A percentile compares a stretch with the other conserved stretches of the same genome.
Conservation (phyloP, 2,113 vertebrate genomes). For the Scolopax mira region DNA sequence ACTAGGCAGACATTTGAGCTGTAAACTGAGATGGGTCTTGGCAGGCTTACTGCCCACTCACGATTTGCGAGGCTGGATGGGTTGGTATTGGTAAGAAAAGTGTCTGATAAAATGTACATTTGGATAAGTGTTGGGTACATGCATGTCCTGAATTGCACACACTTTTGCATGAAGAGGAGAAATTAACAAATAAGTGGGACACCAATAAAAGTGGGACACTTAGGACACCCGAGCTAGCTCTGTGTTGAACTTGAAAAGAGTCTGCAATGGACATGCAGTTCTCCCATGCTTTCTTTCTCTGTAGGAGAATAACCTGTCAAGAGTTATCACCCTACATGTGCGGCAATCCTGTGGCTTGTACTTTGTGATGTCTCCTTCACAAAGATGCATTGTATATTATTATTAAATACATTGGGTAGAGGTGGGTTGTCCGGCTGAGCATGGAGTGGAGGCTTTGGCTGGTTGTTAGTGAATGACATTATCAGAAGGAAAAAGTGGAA, state of each 20-base stretch:
- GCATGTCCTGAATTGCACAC: background rate
- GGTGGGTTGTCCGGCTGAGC: background rate
- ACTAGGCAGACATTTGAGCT: background rate
- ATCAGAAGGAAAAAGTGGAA: background rate
- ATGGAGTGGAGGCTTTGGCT: background rate
- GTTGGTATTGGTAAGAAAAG: background rate
- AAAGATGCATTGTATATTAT: background rate
- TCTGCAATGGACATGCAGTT: background rate
- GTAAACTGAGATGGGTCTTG: background rate
- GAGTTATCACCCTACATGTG: background rate
- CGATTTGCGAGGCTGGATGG: background rate
- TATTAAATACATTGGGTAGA: background rate
- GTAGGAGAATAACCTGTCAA: background rate
- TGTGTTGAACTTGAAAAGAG: fast-evolving
- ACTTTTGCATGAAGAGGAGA: background rate
- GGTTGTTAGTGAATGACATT: background rate
- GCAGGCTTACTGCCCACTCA: background rate
- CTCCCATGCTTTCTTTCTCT: background rate
- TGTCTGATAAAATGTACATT: background rate
- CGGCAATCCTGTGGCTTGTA: background rate
- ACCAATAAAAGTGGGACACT: too few species aligned
- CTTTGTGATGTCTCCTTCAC: background rate
- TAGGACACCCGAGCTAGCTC: background rate
- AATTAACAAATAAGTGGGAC: background rate
- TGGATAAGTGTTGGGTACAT: background rate